Percentiles rank a stretch among this genome's conserved stretches.
Evolutionary conservation across 2,888 invertebrate genomes (phyloP).

Genomic region (Hirtodrosophila cameraria): DNA sequence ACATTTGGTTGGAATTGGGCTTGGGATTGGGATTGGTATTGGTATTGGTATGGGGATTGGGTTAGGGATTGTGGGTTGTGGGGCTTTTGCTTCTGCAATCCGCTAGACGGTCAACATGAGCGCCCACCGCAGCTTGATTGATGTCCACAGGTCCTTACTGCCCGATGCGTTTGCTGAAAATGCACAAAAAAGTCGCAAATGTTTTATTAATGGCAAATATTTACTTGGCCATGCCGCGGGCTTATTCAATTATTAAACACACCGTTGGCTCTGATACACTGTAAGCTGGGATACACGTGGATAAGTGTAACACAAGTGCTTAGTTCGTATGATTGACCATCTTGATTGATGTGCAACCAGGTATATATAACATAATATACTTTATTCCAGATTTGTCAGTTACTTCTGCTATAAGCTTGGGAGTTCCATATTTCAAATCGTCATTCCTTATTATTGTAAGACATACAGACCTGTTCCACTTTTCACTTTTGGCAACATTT

Average conservation of each 20-base stretch:
- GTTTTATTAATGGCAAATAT: conserved; percentile 59
- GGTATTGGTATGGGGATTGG: conserved; percentile 3
- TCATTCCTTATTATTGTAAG: too few species aligned
- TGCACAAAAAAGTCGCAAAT: conserved; percentile 22
- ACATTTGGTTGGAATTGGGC: conserved; percentile 51
- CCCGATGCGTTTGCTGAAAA: conserved; percentile 35
- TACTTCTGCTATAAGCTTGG: too few species aligned
- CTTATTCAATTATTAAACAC: conserved; percentile 18
- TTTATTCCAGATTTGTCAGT: too few species aligned
- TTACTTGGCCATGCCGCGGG: conserved; percentile 14
- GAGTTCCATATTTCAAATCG: too few species aligned
- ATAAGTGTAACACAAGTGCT: conserved; percentile 7
- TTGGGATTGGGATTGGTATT: too few species aligned
- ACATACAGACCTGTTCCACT: too few species aligned
- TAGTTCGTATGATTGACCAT: conserved; percentile 10
- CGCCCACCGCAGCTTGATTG: conserved; percentile 39
- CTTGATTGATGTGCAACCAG: conserved; percentile 31
- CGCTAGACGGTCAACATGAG: conserved; percentile 48
- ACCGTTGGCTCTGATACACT: background rate
- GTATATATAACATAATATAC: too few species aligned
- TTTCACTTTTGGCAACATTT: too few species aligned
- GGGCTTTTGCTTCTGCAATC: conserved; percentile 29
- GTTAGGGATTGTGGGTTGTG: background rate
- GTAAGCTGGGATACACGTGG: background rate
- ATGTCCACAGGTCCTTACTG: conserved; percentile 16